Evolutionary conservation across 37 sponge, comb jelly and placozoan species (phyloP).

Genomic region (Mnemiopsis leidyi): DNA sequence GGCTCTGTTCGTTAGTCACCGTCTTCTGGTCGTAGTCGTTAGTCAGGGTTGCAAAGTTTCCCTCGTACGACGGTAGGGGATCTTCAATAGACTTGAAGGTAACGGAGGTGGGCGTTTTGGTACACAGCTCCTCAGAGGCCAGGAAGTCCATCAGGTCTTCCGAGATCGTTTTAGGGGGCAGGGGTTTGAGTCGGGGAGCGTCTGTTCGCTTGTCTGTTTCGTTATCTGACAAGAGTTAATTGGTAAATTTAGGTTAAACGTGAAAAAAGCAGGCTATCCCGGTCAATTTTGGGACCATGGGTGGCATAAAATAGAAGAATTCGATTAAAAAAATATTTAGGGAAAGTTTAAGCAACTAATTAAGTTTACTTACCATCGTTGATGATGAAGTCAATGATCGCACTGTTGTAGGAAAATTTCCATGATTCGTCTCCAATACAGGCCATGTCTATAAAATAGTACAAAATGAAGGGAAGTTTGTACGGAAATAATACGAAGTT

Average conservation of each 20-base stretch:
- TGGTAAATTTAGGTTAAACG: too few species aligned
- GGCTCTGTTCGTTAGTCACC: neutral
- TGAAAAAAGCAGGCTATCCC: too few species aligned
- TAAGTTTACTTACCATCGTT: slow-evolving; percentile 39
- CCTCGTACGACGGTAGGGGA: slow-evolving; percentile 42
- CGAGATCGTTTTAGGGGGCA: neutral
- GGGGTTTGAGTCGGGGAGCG: slow-evolving; percentile 4
- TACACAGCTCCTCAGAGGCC: neutral
- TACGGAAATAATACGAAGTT: neutral
- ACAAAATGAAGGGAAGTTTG: neutral
- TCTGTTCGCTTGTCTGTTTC: neutral
- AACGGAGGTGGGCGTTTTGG: slow-evolving; percentile 20
- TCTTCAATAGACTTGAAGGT: slow-evolving; percentile 58
- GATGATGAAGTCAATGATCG: slow-evolving; percentile 47
- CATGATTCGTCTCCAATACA: slow-evolving; percentile 7
- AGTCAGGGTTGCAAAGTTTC: slow-evolving; percentile 15
- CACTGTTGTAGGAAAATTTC: slow-evolving; percentile 29
- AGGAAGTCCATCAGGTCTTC: slow-evolving; percentile 53
- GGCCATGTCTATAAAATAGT: slow-evolving; percentile 1
- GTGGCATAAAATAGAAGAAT: too few species aligned
- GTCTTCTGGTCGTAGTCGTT: neutral
- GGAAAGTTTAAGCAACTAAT: too few species aligned
- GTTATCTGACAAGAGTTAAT: neutral
- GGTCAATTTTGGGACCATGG: too few species aligned
- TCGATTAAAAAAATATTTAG: too few species aligned